Conservation (phyloP, 1,140 invertebrate species). For the Leptopilina boulardi region DNA sequence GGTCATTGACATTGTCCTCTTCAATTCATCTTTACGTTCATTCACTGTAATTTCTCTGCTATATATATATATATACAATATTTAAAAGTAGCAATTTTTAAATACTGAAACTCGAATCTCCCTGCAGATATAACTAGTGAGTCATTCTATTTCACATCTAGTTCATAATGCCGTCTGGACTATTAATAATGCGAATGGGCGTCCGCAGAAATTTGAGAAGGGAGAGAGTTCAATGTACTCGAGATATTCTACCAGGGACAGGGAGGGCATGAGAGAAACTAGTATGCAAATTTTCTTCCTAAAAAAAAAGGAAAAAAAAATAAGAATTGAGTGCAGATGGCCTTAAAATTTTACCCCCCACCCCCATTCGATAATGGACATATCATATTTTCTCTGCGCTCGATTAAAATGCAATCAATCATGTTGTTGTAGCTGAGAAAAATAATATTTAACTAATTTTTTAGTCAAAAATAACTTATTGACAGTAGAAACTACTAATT, state of each 20-base stretch:
- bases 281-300: slow-evolving; percentile 13
- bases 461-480: no score
- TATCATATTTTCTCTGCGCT: background rate
- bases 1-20: slow-evolving; percentile 22
- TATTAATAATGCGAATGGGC: slow-evolving; percentile 28
- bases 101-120: background rate
- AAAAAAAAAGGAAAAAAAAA: background rate
- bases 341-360: background rate
- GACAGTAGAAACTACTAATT: no score
- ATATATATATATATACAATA: background rate
- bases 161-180: slow-evolving; percentile 31
- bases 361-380: background rate
- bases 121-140: background rate
- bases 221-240: slow-evolving; percentile 27
- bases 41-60: slow-evolving; percentile 22
- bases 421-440: background rate
- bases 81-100: background rate
- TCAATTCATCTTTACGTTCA: slow-evolving; percentile 28
- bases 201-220: slow-evolving; percentile 32
- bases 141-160: slow-evolving; percentile 18
- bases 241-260: slow-evolving; percentile 31
- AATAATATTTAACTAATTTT: no score
- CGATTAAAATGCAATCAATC: background rate
- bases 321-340: background rate
- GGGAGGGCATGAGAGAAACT: slow-evolving; percentile 29